Conservation (phyloP, 2,797 vertebrate species). For the Neostethus bicornis region DNA sequence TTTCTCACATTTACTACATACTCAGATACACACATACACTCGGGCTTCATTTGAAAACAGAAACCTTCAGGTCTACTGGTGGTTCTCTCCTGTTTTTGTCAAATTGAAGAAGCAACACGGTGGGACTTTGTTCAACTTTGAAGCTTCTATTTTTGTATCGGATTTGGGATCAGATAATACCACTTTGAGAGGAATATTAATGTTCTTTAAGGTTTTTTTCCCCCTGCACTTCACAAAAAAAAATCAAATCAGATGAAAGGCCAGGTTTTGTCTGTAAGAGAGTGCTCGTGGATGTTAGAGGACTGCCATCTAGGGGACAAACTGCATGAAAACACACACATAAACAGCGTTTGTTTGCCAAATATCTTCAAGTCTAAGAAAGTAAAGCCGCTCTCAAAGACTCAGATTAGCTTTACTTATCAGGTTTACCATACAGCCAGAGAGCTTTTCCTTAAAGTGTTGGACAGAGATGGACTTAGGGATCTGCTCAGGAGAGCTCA, state of each 20-base stretch:
- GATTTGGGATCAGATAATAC: conserved; percentile 10
- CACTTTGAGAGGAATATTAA: background rate
- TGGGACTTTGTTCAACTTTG: background rate
- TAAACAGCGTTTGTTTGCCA: conserved; percentile 58
- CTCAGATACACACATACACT: conserved; percentile 8
- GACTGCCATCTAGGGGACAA: conserved; percentile 66
- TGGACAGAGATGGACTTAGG: conserved; percentile 63
- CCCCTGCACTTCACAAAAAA: conserved; percentile 9
- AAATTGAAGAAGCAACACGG: background rate
- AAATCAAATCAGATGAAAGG: conserved; percentile 70
- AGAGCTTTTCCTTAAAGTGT: conserved; percentile 59
- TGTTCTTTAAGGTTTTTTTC: background rate
- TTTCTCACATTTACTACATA: conserved; percentile 19
- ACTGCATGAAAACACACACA: conserved; percentile 28
- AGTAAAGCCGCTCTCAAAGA: conserved; percentile 40
- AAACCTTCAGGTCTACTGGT: background rate
- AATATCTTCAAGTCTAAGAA: conserved; percentile 70
- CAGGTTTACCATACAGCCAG: conserved; percentile 59
- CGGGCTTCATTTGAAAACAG: conserved; percentile 8
- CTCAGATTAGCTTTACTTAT: conserved; percentile 38
- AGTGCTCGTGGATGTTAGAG: conserved; percentile 69
- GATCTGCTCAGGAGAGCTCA: conserved; percentile 57
- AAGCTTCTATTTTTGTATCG: background rate
- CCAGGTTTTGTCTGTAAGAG: conserved; percentile 57
- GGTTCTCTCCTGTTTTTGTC: background rate